phyloP scores from a whole-genome alignment of 2,797 vertebrate genomes.

The Helostoma temminkii region DNA sequence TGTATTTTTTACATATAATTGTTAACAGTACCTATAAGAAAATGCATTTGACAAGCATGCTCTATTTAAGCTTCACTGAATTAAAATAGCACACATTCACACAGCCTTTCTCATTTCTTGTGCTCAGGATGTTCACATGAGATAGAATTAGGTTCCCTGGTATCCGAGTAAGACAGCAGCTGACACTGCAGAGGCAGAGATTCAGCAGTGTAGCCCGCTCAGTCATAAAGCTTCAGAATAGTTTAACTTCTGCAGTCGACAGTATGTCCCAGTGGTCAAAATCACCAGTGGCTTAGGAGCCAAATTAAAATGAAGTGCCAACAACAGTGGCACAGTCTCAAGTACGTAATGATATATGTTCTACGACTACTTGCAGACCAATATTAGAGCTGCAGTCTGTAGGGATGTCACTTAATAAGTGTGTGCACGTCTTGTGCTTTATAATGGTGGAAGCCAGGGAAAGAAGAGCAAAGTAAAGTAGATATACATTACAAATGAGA shows the following conservation, averaged over 20 bases:
- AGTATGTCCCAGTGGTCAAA: constrained; percentile 76
- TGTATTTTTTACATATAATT: constrained; percentile 9
- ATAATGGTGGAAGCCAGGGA: constrained; percentile 4
- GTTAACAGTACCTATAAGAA: constrained; percentile 31
- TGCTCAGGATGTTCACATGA: constrained; percentile 49
- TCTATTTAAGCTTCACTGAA: constrained; percentile 39
- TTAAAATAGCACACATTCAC: constrained; percentile 38
- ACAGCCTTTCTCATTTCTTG: constrained; percentile 6
- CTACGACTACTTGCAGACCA: constrained; percentile 63
- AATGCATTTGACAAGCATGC: constrained; percentile 34
- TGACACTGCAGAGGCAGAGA: constrained; percentile 71
- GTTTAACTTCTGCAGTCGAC: constrained; percentile 76
- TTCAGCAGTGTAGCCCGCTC: constrained; percentile 58
- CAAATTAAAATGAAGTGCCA: constrained; percentile 82
- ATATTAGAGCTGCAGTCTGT: constrained; percentile 38
- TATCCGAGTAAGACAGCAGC: constrained; percentile 66
- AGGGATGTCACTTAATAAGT: constrained; percentile 48
- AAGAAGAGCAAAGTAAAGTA: constrained; percentile 1
- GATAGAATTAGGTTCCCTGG: constrained; percentile 61
- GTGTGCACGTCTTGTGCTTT: constrained; percentile 33
- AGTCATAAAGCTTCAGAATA: constrained; percentile 73
- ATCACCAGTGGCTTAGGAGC: constrained; percentile 69
- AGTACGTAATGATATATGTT: constrained; percentile 69
- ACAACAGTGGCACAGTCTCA: constrained; percentile 74
- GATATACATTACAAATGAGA: not conserved